phyloP scores from a whole-genome alignment of 2,797 vertebrate genomes.

The Neomorphus geoffroyi region DNA sequence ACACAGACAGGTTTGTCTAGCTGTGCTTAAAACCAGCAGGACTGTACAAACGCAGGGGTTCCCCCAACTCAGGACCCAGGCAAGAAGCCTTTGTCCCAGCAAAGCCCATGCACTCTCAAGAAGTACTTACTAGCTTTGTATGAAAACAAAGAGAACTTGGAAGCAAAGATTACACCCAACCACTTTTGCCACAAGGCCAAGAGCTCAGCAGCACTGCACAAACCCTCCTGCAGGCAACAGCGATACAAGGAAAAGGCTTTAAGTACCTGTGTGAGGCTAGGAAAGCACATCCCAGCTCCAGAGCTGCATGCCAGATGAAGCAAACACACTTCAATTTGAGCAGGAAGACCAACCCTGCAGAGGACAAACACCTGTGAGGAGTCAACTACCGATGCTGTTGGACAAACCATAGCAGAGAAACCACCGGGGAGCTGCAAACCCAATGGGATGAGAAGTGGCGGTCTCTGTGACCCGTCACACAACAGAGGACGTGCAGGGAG shows the following conservation, averaged over 20 bases:
- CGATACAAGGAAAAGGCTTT: background rate
- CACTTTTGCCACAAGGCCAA: background rate
- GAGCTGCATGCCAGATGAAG: background rate
- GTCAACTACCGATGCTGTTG: background rate
- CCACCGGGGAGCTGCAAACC: background rate
- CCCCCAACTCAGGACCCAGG: background rate
- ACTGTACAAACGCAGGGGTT: background rate
- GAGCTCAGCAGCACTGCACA: background rate
- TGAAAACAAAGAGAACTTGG: background rate
- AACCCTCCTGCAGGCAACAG: background rate
- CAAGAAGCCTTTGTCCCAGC: background rate
- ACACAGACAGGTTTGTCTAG: background rate
- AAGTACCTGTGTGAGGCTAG: background rate
- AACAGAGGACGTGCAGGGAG: background rate
- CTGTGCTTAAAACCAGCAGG: background rate
- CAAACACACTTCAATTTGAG: background rate
- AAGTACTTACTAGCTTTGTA: background rate
- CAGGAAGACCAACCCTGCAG: background rate
- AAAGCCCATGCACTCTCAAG: background rate
- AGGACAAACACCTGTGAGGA: background rate
- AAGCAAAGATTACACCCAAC: background rate
- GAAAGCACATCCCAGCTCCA: background rate
- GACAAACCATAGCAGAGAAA: background rate
- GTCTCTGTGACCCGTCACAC: background rate
- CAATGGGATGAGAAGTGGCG: rapidly evolving